phyloP scores from a whole-genome alignment of 2,888 invertebrate genomes.

The Ectemnius lituratus region DNA sequence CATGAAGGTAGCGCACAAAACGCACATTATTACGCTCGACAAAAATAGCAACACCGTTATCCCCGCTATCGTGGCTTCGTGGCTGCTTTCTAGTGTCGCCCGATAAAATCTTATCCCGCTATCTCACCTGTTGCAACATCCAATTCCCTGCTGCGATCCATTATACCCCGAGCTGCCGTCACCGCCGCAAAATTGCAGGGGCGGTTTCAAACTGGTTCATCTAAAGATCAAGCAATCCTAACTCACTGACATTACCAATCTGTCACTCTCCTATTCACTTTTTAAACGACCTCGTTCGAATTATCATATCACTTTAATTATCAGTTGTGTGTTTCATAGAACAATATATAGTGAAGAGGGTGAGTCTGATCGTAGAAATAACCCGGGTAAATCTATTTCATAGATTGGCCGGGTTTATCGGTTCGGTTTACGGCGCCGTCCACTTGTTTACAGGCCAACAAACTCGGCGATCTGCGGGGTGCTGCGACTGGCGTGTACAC shows the following conservation, averaged over 20 bases:
- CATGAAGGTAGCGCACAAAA: constrained; percentile 29
- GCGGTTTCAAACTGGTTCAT: neutral
- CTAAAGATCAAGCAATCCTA: too few species aligned
- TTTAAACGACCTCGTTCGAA: too few species aligned
- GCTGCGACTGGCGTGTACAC: constrained; percentile 40
- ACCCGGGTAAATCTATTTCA: too few species aligned
- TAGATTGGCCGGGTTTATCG: too few species aligned
- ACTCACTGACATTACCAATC: too few species aligned
- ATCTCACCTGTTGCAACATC: constrained; percentile 41
- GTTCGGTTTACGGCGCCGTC: too few species aligned
- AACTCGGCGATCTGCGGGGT: constrained; percentile 12
- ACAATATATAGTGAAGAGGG: too few species aligned
- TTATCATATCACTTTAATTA: too few species aligned
- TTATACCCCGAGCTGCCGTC: constrained; percentile 11
- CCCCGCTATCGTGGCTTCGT: constrained; percentile 37
- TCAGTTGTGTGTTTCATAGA: too few species aligned
- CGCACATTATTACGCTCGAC: constrained; percentile 10
- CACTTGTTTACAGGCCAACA: constrained; percentile 25
- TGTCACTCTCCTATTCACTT: too few species aligned
- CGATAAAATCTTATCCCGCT: constrained; percentile 48
- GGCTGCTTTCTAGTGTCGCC: constrained; percentile 48
- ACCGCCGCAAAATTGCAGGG: neutral
- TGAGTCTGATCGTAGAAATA: too few species aligned
- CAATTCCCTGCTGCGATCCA: constrained; percentile 10
- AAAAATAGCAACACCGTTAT: constrained; percentile 37